Base-by-base conservation (phyloP, 2,797 vertebrate genomes). In the Protonibea diacanthus region DNA sequence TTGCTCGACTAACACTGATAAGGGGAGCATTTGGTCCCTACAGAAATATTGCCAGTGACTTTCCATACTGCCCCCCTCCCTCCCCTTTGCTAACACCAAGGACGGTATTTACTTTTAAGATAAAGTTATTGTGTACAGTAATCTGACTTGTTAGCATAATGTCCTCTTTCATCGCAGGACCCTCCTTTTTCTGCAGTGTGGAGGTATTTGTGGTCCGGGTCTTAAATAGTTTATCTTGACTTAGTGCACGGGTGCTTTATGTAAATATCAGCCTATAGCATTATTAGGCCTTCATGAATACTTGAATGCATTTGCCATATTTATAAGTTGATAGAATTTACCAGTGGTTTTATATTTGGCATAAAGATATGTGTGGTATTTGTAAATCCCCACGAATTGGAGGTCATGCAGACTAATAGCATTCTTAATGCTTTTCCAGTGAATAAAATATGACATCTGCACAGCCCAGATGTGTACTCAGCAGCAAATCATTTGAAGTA, bases 1-100 rank as follows among this genome's bases (percentile, higher is more conserved):
- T 97, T 95, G 96, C 93, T 95, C 94, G 93, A 95, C 94, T 94
- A 95, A 95, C 94, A 90, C 91, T 96, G 96, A 97, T 97, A 97
- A 97, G 94, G 88, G 94, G 88, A 90, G 86, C 86, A 89, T 93
- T 93, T 93, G 94, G 82, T 85, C 87, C 83, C 77, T 84, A 87
- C 92, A 92, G 94, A 94, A 95, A 95, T 95, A 95, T 94, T 91
- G 93, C 87, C 86, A 85, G 78, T 89, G 92, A 93, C 93, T 95
- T 95, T 92, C 92, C 90, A 87, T 90, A 93, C 88, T 69, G 52
- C 87, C 20, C 66, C 47, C 75, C 59, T 3, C 25, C 25, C 27
- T 12, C 47, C 53, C 33, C 17, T 47, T 68, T 76, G 73, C 75
- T 70, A 93, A 94, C 92, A 91, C 87, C 90, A 82, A 80, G 93